Evolutionary conservation across 37 sponge, comb jelly and placozoan genomes (phyloP).

Genomic region (Theonella swinhoei): DNA sequence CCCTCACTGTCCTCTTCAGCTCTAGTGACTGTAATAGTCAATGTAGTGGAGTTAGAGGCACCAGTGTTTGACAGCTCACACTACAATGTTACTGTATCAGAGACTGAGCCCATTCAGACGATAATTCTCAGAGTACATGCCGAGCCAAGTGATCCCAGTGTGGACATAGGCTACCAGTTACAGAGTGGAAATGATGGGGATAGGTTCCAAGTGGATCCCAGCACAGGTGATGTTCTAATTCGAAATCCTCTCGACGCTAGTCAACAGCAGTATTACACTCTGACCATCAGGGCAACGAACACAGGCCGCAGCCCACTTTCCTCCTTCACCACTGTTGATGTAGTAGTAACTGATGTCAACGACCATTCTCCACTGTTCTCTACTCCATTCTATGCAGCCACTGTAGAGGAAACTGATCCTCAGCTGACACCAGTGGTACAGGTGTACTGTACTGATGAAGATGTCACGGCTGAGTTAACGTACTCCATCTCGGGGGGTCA

Average conservation of each 20-base stretch:
- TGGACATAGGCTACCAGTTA: slow-evolving; percentile 53
- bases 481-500: slow-evolving; percentile 28
- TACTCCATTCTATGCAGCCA: slow-evolving; percentile 18
- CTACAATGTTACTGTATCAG: slow-evolving; percentile 48
- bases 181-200: slow-evolving; percentile 47
- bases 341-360: slow-evolving; percentile 66
- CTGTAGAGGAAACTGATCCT: slow-evolving; percentile 37
- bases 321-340: slow-evolving; percentile 37
- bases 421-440: slow-evolving; percentile 19
- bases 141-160: slow-evolving; percentile 38
- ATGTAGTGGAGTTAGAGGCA: slow-evolving; percentile 33
- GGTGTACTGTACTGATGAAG: slow-evolving; percentile 55
- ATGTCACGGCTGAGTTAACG: slow-evolving; percentile 39
- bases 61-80: slow-evolving; percentile 50
- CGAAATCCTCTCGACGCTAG: slow-evolving; percentile 27
- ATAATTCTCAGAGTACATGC: slow-evolving; percentile 43
- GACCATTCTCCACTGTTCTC: slow-evolving; percentile 54
- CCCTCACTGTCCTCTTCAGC: slow-evolving; percentile 49
- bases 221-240: slow-evolving; percentile 48
- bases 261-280: slow-evolving; percentile 13
- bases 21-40: slow-evolving; percentile 69
- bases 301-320: slow-evolving; percentile 31
- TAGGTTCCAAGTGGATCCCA: slow-evolving; percentile 46
- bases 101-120: slow-evolving; percentile 13
- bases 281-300: slow-evolving; percentile 44